phyloP scores from a whole-genome alignment of 1,140 invertebrate genomes.

The Zaprionus ghesquierei region DNA sequence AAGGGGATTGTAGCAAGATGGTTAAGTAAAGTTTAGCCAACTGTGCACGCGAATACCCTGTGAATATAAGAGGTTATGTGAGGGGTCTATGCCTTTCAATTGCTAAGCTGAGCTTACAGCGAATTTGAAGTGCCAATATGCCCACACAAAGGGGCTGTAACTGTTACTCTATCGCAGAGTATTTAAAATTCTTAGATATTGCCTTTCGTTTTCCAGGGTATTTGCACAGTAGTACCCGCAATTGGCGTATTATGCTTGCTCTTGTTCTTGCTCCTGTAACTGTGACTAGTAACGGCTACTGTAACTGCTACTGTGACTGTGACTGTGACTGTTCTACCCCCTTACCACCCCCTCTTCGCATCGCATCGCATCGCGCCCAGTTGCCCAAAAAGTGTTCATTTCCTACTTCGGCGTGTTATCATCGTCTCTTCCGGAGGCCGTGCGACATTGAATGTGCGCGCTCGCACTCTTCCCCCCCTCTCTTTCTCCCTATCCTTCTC shows the following conservation, averaged over 20 bases:
- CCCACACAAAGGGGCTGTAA: not conserved
- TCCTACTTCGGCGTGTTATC: constrained; percentile 70
- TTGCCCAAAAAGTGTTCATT: constrained; percentile 77
- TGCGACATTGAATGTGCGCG: constrained; percentile 42
- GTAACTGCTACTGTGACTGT: no score
- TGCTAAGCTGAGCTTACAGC: no score
- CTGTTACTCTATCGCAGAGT: not conserved
- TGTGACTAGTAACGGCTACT: not conserved
- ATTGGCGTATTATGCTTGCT: no score
- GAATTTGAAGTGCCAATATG: not conserved
- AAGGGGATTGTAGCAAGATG: not conserved
- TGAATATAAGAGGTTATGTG: not conserved
- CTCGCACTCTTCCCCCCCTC: not conserved
- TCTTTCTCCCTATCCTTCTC: not conserved
- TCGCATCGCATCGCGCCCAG: constrained; percentile 20
- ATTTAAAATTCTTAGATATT: not conserved
- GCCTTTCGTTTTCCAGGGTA: not conserved
- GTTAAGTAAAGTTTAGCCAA: not conserved
- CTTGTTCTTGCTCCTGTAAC: no score
- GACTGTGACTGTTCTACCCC: no score
- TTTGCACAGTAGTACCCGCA: not conserved
- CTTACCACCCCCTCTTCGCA: no score
- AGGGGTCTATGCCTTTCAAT: not conserved
- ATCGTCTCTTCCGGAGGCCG: constrained; percentile 67
- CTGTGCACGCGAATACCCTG: not conserved